Evolutionary conservation across 2,113 vertebrate genomes (phyloP), one percentile per base, ranked within the genome.

Genomic region (Xiphophorus couchianus): DNA sequence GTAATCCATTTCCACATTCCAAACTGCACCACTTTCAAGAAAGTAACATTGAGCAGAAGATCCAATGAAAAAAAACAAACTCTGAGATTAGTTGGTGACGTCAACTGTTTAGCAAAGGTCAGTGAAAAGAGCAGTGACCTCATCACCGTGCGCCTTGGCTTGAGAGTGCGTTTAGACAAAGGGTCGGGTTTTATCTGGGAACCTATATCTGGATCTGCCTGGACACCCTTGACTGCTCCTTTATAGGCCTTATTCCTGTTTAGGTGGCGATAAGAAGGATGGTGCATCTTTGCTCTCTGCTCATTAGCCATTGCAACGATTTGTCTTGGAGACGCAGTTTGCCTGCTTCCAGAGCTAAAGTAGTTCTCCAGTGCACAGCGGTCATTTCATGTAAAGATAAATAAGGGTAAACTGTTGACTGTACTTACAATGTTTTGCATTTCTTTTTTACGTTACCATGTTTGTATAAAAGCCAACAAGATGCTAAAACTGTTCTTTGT

Each of bases 181-280:
- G 78, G 84, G 90, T 87, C 86, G 81, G 85, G 84, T 71, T 81
- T 93, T 88, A 93, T 91, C 85, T 74, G 39, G 64, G 81, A 74
- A 80, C 80, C 77, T 86, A 81, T 87, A 91, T 90, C 86, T 86
- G 79, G 85, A 86, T 87, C 65, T 88, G 74, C 86, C 85, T 82
- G 8, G 90, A 83, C 81, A 76, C 87, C 84, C 87, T 91, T 88
- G 90, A 88, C 84, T 89, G 83, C 71, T 76, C 83, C 74, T 44
- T 80, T 77, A 61, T 83, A 83, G 87, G 80, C 83, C 78, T 74
- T 86, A 85, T 86, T 89, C 84, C 86, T 88, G 88, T 85, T 67
- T 89, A 87, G 85, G 79, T 78, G 79, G 80, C 80, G 90, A 93
- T 90, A 88, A 91, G 87, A 71, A 73, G 48, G 77, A 86, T 91